Evolutionary conservation across 2,113 vertebrate species (phyloP).

Genomic region (Sialia sialis): DNA sequence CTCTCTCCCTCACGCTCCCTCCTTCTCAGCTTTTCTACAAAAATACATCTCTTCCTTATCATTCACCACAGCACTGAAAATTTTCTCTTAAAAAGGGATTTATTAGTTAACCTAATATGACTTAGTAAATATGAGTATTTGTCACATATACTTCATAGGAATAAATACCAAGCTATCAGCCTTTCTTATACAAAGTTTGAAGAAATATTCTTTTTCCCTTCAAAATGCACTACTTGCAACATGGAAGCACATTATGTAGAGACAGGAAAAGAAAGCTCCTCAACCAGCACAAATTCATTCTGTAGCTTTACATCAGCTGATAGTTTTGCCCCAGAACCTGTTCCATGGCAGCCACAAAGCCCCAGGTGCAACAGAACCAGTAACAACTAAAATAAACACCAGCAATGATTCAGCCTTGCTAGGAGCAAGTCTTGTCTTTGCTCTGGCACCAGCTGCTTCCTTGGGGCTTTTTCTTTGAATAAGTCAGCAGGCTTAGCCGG

Average conservation of each 20-base stretch:
- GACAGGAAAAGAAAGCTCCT: not conserved
- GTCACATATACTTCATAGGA: not conserved
- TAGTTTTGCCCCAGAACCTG: conserved; percentile 1
- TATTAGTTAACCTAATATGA: not conserved
- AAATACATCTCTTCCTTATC: not conserved
- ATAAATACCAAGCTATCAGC: not conserved
- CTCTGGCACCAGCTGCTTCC: not conserved
- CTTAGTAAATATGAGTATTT: not conserved
- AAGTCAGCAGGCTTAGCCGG: not conserved
- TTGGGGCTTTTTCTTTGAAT: not conserved
- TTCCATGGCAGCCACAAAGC: not conserved
- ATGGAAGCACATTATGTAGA: not conserved
- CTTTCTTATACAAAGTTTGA: not conserved
- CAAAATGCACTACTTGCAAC: not conserved
- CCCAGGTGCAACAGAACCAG: not conserved
- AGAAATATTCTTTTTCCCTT: not conserved
- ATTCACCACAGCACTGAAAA: not conserved
- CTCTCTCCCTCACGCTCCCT: not conserved
- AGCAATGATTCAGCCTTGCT: not conserved
- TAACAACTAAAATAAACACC: not conserved
- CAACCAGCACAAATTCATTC: not conserved
- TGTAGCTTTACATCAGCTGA: not conserved
- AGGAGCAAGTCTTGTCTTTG: not conserved
- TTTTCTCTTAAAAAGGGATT: not conserved
- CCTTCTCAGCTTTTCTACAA: not conserved